These are phyloP conservation scores for Sorex araneus DNA, from an alignment of 2,113 vertebrate genomes.

Conservation along the genomic window DNA sequence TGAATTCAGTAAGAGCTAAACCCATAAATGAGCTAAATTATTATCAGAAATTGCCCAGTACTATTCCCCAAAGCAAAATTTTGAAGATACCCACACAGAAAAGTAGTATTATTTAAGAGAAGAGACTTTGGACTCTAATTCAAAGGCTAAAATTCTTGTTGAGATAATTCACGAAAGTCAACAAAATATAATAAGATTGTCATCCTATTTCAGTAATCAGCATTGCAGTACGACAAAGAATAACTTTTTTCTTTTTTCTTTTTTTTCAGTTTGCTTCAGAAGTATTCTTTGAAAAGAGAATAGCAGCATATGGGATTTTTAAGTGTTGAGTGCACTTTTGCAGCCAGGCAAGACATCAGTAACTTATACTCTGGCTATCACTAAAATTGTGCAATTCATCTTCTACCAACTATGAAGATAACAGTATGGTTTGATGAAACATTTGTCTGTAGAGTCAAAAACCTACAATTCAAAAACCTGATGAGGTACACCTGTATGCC, in stretches of 20 bases:
- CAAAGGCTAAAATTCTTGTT: slow-evolving; percentile 65
- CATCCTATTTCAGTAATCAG: slow-evolving; percentile 50
- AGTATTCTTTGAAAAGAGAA: slow-evolving; percentile 44
- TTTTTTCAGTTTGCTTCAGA: not conserved
- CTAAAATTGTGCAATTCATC: slow-evolving; percentile 49
- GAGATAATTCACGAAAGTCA: slow-evolving; percentile 36
- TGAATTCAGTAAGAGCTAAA: slow-evolving; percentile 53
- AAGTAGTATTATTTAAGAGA: not conserved
- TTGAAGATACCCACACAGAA: not conserved
- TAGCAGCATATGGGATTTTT: slow-evolving; percentile 60
- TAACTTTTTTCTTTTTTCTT: slow-evolving; percentile 25
- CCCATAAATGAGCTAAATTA: slow-evolving; percentile 25
- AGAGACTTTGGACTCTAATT: not conserved
- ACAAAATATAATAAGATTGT: slow-evolving; percentile 44
- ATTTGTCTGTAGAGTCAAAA: slow-evolving; percentile 75
- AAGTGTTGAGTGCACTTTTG: slow-evolving; percentile 70
- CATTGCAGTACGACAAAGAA: slow-evolving; percentile 56
- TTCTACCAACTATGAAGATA: slow-evolving; percentile 60
- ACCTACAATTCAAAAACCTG: slow-evolving; percentile 72
- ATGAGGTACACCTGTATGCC: slow-evolving; percentile 2
- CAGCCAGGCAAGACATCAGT: slow-evolving; percentile 63
- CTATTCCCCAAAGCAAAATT: not conserved
- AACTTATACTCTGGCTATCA: slow-evolving; percentile 33
- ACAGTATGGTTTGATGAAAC: slow-evolving; percentile 65
- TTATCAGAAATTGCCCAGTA: slow-evolving; percentile 1